Conservation (phyloP, 2,888 invertebrate species). For the Rhagonycha lutea region DNA sequence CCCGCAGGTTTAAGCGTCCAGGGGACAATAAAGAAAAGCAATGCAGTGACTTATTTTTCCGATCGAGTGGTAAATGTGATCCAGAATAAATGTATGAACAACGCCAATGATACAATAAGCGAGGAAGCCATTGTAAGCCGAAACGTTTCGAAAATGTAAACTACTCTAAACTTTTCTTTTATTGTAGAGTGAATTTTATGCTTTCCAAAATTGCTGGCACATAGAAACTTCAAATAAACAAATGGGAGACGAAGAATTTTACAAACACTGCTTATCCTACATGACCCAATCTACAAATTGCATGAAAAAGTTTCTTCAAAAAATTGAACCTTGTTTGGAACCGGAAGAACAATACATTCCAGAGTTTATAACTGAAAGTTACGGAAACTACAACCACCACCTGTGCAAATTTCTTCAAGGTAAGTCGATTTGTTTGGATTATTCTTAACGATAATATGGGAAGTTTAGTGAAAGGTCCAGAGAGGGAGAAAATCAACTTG, state of each 20-base stretch:
- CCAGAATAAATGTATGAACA: constrained; percentile 2
- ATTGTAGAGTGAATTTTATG: constrained; percentile 6
- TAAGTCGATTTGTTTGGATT: not conserved
- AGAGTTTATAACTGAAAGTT: constrained; percentile 12
- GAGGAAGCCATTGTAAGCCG: constrained; percentile 6
- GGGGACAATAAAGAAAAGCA: not conserved
- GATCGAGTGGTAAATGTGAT: constrained; percentile 8
- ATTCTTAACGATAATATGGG: not conserved
- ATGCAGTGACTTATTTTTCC: constrained; percentile 2
- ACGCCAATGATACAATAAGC: not conserved
- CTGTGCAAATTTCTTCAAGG: constrained; percentile 5
- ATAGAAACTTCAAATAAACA: not conserved
- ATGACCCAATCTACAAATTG: not conserved
- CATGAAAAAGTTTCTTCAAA: not conserved
- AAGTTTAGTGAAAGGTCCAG: not conserved
- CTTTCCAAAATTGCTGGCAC: constrained; percentile 3
- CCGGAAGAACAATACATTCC: constrained; percentile 11
- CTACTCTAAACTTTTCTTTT: not conserved
- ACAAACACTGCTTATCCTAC: constrained; percentile 12
- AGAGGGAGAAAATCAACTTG: not conserved
- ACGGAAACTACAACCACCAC: constrained; percentile 15
- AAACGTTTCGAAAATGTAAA: not conserved
- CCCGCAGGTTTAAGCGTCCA: not conserved
- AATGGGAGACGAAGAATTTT: not conserved
- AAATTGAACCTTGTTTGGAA: constrained; percentile 8